phyloP scores from a whole-genome alignment of 1,140 invertebrate genomes.

The Polypedilum vanderplanki region DNA sequence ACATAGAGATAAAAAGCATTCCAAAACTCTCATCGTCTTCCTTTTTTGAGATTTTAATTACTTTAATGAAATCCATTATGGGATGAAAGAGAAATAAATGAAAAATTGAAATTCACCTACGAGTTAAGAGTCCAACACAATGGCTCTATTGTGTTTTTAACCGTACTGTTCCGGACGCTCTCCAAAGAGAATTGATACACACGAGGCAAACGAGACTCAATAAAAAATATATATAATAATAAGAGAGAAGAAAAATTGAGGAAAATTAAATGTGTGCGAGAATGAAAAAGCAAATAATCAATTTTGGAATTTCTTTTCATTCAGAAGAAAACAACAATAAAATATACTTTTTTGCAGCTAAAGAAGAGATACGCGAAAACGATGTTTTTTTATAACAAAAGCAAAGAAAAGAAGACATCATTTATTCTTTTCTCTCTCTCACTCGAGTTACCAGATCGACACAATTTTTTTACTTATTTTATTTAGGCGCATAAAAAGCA shows the following conservation, averaged over 20 bases:
- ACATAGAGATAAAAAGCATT: neutral
- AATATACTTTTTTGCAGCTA: neutral
- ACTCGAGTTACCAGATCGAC: neutral
- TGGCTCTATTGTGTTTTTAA: neutral
- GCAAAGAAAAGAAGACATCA: neutral
- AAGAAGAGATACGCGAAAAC: neutral
- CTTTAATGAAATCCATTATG: slow-evolving; percentile 12
- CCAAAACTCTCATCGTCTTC: neutral
- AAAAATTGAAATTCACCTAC: neutral
- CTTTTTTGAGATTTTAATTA: slow-evolving; percentile 13
- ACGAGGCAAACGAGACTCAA: neutral
- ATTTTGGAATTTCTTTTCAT: slow-evolving; percentile 25
- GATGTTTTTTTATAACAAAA: slow-evolving; percentile 14
- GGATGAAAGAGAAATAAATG: neutral
- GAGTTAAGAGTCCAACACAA: neutral
- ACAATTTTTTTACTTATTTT: neutral
- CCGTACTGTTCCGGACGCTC: neutral
- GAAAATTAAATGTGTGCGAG: slow-evolving; percentile 21
- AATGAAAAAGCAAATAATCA: slow-evolving; percentile 27
- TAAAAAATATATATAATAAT: neutral
- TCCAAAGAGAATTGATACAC: slow-evolving; percentile 12
- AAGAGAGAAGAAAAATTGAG: neutral
- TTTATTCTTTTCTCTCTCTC: slow-evolving; percentile 5
- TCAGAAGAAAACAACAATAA: neutral
- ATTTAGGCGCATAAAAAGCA: no score